A percentile compares a stretch with the other conserved stretches of the same genome.
These are phyloP conservation scores for Hartigia nigra DNA, from an alignment of 2,888 invertebrate genomes.

Conservation along the genomic window DNA sequence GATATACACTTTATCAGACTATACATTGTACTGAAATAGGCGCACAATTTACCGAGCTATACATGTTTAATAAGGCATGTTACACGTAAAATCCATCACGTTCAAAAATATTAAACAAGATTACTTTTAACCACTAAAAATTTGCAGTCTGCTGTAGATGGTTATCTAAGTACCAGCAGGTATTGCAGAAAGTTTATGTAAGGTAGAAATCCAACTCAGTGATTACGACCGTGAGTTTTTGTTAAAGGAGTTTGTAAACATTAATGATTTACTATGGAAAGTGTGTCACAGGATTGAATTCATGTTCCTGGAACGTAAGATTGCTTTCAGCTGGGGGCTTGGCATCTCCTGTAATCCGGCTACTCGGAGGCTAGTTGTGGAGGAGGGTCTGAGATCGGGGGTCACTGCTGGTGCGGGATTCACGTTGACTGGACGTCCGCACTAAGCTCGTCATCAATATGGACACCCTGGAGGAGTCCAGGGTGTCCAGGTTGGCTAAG, in stretches of 20 bases:
- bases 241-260: background rate
- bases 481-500: constrained; percentile 91
- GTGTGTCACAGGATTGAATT: background rate
- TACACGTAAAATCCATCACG: background rate
- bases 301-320: background rate
- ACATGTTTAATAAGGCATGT: background rate
- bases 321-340: constrained; percentile 81
- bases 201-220: background rate
- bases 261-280: background rate
- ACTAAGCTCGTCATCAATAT: constrained; percentile 98
- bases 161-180: background rate
- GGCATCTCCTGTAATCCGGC: constrained; percentile 99
- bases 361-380: constrained; percentile 91
- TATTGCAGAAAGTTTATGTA: background rate
- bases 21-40: background rate
- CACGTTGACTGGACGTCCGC: constrained; percentile 94
- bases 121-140: background rate
- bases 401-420: constrained; percentile 73
- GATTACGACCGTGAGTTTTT: background rate
- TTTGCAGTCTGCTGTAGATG: background rate
- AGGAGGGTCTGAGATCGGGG: constrained; percentile 94
- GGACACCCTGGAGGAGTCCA: constrained; percentile 87
- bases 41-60: too few relatives aligned
- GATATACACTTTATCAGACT: background rate
- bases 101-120: background rate